Evolutionary conservation across 2,888 invertebrate genomes (phyloP).

Genomic region (Catocala sponsa): DNA sequence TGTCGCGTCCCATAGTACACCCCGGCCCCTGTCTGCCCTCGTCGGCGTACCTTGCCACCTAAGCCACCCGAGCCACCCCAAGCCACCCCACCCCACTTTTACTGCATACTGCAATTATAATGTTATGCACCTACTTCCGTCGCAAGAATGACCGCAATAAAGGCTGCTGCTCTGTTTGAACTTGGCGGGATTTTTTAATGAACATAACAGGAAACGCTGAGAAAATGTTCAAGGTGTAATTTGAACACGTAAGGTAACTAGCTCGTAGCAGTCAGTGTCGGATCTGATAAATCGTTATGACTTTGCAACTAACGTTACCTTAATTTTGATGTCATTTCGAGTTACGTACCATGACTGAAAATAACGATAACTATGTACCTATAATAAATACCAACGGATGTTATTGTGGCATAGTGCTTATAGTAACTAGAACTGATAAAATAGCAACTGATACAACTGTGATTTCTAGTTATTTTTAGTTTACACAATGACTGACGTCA

Average conservation of each 20-base stretch:
- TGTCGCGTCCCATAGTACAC: conserved; percentile 76
- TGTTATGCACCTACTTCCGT: conserved; percentile 42
- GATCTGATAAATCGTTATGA: background rate
- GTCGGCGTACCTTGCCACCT: conserved; percentile 39
- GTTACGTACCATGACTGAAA: conserved; percentile 14
- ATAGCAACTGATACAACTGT: conserved; percentile 50
- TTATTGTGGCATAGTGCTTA: conserved; percentile 30
- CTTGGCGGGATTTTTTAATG: conserved; percentile 16
- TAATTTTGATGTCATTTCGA: background rate
- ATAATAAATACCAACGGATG: conserved; percentile 29
- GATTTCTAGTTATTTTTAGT: conserved; percentile 59
- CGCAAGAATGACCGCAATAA: conserved; percentile 32
- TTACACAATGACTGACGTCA: conserved; percentile 62
- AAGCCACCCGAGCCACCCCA: background rate
- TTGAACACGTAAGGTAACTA: conserved; percentile 4
- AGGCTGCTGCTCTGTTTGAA: conserved; percentile 19
- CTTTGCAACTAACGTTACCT: no score
- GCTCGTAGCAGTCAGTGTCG: background rate
- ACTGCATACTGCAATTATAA: conserved; percentile 60
- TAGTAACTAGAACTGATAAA: conserved; percentile 61
- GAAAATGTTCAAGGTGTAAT: background rate
- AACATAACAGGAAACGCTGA: conserved; percentile 1
- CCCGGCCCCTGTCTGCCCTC: conserved; percentile 57
- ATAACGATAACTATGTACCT: conserved; percentile 18
- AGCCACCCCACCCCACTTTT: conserved; percentile 37